Evolutionary conservation across 2,113 vertebrate genomes (phyloP).

Genomic region (Xerus inauris): DNA sequence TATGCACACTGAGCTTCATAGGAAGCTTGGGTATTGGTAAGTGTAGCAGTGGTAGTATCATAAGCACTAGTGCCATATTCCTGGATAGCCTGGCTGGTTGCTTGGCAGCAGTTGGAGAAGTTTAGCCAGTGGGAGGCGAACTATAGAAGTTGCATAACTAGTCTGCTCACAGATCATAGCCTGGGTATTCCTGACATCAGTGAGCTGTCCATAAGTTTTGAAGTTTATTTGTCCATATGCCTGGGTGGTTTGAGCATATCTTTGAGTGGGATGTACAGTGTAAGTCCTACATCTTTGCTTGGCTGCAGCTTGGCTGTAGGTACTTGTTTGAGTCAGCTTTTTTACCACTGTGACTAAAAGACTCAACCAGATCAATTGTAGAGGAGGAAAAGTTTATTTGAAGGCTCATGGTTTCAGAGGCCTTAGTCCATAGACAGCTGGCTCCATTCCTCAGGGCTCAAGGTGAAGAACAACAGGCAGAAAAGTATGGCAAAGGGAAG

Average conservation of each 20-base stretch:
- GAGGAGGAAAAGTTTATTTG: too few species aligned
- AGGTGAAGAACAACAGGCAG: too few species aligned
- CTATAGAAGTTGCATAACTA: constrained; percentile 91
- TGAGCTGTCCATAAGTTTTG: constrained; percentile 91
- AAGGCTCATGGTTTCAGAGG: too few species aligned
- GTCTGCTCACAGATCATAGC: constrained; percentile 91
- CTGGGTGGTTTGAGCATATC: constrained; percentile 74
- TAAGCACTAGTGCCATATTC: constrained; percentile 91
- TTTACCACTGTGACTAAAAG: too few species aligned
- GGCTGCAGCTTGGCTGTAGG: neutral
- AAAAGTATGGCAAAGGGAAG: too few species aligned
- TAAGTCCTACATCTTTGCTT: neutral
- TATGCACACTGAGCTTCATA: constrained; percentile 91
- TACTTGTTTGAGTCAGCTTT: neutral
- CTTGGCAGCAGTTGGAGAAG: constrained; percentile 89
- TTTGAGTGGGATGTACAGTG: neutral
- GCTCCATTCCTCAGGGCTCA: too few species aligned
- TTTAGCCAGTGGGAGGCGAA: constrained; percentile 91
- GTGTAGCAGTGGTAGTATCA: constrained; percentile 89
- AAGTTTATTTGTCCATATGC: constrained; percentile 92
- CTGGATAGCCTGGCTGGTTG: constrained; percentile 92
- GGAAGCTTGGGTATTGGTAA: constrained; percentile 90
- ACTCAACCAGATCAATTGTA: too few species aligned
- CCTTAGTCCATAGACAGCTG: too few species aligned
- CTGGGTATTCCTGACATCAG: constrained; percentile 90